phyloP scores from a whole-genome alignment of 2,888 invertebrate species.

The Linyphia triangularis region DNA sequence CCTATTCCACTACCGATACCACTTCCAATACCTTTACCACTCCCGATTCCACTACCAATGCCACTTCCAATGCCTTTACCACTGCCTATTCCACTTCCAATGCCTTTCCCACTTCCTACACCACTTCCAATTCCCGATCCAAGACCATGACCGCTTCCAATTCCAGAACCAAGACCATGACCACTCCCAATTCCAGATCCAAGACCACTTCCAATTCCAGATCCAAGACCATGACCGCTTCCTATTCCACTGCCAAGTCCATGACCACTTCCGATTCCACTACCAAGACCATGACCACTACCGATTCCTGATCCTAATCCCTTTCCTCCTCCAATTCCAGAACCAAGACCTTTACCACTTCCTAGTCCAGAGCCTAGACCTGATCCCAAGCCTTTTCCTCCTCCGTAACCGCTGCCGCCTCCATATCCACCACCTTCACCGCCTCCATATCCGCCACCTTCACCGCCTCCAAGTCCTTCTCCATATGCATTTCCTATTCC shows the following conservation, averaged over 20 bases:
- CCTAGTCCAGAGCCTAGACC: constrained; percentile 34
- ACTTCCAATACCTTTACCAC: constrained; percentile 32
- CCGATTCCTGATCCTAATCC: constrained; percentile 37
- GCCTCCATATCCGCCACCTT: constrained; percentile 29
- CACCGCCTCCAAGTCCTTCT: constrained; percentile 43
- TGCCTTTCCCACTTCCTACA: constrained; percentile 26
- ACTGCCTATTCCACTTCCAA: constrained; percentile 19
- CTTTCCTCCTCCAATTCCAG: constrained; percentile 12
- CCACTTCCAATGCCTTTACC: constrained; percentile 52
- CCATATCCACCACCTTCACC: constrained; percentile 27
- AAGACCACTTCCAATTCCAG: constrained; percentile 12
- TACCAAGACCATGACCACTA: constrained; percentile 27
- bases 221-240: constrained; percentile 19
- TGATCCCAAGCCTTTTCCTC: constrained; percentile 23
- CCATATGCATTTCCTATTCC: constrained; percentile 45
- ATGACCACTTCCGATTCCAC: constrained; percentile 27
- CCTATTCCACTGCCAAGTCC: constrained; percentile 39
- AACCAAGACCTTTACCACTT: constrained; percentile 48
- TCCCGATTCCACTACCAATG: constrained; percentile 30
- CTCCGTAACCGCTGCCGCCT: constrained; percentile 3
- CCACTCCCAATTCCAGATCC: constrained; percentile 41
- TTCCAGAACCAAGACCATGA: constrained; percentile 20
- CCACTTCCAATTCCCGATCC: constrained; percentile 43
- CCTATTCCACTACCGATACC: constrained; percentile 54
- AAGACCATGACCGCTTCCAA: constrained; percentile 17